Base-by-base conservation (phyloP, 2,113 vertebrate genomes). In the Indicator indicator region DNA sequence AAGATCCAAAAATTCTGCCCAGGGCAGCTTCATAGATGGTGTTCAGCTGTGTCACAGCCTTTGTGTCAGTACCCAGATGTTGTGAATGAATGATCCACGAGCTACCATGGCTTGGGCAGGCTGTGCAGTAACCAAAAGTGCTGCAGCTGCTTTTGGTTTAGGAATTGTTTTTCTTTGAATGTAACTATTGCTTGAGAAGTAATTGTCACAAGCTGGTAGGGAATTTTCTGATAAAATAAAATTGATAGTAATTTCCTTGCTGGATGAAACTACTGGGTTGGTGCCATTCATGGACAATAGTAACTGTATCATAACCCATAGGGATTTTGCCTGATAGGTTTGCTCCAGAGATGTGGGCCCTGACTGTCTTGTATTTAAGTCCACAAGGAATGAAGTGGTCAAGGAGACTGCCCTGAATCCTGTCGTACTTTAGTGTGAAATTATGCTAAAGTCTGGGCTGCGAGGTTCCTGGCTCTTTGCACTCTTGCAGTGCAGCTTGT, bases 231-330 rank as follows among this genome's bases (percentile, higher is more conserved):
- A 59, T 65, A 44, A 68, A 81, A 40, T 36, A 28, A 86, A 74
- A 67, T 52, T 52, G 23, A 26, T 52, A 12, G 12, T 26, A 52
- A 13, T 44, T 75, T 83, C 16, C 36, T 83, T 56, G 27, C 72
- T 83, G 40, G 40, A 5, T 32, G 42, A 20, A 18, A 27, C 63
- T 26, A 30, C 27, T 19, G 48, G 16, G 18, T 76, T 38, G 36
- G 30, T 59, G 17, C 1, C 4, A 3, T 33, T 46, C 0, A 3
- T 21, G 71, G 38, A 23, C 30, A 19, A 5, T 2, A 30, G 38
- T 42, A 84, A 12, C 14, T 19, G 48, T 6, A 15, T 54, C 60
- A 44, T 8, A 38, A 56, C 21, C 33, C 12, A 0, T 0, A 27
- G n/a, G 24, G 13, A 1, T 59, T 77, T 84, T 20, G 46, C 8